phyloP scores from a whole-genome alignment of 1,140 invertebrate genomes.

The Pseudomyrmex dendroicus region DNA sequence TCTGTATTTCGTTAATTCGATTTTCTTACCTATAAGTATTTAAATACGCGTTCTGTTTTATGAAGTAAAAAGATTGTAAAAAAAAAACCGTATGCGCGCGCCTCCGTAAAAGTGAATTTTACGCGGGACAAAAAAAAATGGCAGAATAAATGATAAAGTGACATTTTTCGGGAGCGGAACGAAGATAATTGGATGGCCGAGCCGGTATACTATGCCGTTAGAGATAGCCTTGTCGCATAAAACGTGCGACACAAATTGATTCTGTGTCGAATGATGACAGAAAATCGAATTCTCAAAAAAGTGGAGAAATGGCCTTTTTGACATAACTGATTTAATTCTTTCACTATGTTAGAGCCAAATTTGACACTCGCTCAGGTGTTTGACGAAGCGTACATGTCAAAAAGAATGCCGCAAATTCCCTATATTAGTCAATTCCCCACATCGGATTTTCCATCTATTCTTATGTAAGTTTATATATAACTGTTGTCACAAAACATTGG shows the following conservation, averaged over 20 bases:
- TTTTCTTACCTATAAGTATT: neutral
- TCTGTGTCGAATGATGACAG: slow-evolving; percentile 57
- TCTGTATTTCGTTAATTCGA: neutral
- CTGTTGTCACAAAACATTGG: neutral
- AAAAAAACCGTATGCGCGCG: neutral
- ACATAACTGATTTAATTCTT: slow-evolving; percentile 54
- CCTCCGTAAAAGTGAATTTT: slow-evolving; percentile 29
- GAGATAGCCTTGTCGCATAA: slow-evolving; percentile 57
- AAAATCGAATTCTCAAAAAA: slow-evolving; percentile 59
- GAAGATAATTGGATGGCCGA: slow-evolving; percentile 56
- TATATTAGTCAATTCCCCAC: too few relatives aligned
- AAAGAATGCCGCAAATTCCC: neutral
- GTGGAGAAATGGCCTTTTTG: slow-evolving; percentile 43
- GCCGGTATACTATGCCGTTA: slow-evolving; percentile 44
- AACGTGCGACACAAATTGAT: slow-evolving; percentile 60
- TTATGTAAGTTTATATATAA: neutral
- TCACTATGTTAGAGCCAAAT: slow-evolving; percentile 28
- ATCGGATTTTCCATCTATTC: neutral
- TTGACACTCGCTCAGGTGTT: slow-evolving; percentile 37
- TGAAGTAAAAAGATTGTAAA: neutral
- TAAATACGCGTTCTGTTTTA: neutral
- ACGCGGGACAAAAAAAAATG: slow-evolving; percentile 18
- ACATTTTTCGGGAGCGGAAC: slow-evolving; percentile 50
- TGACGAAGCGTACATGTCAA: neutral
- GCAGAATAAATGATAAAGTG: slow-evolving; percentile 57